Evolutionary conservation across 2,797 vertebrate species (phyloP).

Genomic region (Chelon labrosus): DNA sequence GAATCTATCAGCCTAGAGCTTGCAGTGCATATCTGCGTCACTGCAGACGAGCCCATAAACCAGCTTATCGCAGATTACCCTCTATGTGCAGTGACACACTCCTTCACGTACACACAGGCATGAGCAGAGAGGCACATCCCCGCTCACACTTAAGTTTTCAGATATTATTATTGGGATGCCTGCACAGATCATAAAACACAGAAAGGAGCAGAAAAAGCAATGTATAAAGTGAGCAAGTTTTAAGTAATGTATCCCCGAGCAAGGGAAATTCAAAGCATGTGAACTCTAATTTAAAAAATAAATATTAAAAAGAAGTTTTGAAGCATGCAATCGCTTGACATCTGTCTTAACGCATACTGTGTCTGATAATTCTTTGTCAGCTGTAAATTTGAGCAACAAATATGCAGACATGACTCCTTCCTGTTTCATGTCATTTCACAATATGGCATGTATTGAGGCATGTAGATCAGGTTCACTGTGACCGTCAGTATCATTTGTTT

Average conservation of each 20-base stretch:
- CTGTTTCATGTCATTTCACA: not conserved
- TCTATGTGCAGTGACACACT: slow-evolving; percentile 65
- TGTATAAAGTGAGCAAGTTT: no score
- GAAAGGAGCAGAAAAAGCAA: not conserved
- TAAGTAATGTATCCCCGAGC: no score
- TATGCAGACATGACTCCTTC: not conserved
- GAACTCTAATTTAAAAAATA: no score
- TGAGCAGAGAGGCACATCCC: slow-evolving; percentile 5
- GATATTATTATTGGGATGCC: not conserved
- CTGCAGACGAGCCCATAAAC: slow-evolving; percentile 85
- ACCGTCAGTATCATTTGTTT: not conserved
- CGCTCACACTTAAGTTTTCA: slow-evolving; percentile 1
- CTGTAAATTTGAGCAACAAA: not conserved
- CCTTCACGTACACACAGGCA: slow-evolving; percentile 36
- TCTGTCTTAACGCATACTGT: not conserved
- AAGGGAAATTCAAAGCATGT: no score
- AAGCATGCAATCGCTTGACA: not conserved
- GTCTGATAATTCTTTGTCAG: not conserved
- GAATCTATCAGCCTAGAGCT: slow-evolving; percentile 80
- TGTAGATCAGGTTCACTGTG: slow-evolving; percentile 6
- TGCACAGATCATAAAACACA: not conserved
- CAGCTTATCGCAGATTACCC: slow-evolving; percentile 86
- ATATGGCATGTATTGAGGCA: not conserved
- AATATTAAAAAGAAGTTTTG: not conserved
- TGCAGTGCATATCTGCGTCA: slow-evolving; percentile 79